Conservation (phyloP, 1,140 invertebrate genomes). For the Brachionus koreanus region DNA sequence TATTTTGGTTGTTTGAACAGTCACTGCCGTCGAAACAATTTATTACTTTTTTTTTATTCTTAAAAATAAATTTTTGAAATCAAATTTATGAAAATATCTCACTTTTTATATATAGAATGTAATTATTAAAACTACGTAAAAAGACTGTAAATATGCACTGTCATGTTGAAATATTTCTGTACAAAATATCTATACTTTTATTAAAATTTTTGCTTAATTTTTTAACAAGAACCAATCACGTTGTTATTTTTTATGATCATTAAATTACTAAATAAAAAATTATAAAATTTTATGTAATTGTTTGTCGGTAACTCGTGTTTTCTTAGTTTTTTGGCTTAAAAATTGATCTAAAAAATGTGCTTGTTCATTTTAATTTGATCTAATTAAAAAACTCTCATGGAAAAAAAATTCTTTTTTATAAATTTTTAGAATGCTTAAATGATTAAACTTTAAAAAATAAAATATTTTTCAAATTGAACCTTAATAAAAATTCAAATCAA, state of each 20-base stretch:
- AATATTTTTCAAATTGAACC: too few relatives aligned
- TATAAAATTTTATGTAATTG: background rate
- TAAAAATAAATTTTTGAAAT: constrained; percentile 4
- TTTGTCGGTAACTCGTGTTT: background rate
- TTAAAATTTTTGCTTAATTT: background rate
- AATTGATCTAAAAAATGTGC: background rate
- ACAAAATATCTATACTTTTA: background rate
- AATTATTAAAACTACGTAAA: background rate
- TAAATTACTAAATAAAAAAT: background rate
- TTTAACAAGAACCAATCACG: background rate
- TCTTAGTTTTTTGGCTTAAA: background rate
- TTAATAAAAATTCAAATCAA: too few relatives aligned
- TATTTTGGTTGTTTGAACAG: constrained; percentile 36
- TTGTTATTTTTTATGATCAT: background rate
- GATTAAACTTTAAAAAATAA: too few relatives aligned
- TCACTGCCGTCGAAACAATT: constrained; percentile 40
- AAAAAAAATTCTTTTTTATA: too few relatives aligned
- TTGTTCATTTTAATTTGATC: background rate
- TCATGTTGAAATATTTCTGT: constrained; percentile 7
- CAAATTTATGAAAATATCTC: background rate
- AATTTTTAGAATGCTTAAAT: too few relatives aligned
- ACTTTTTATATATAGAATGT: background rate
- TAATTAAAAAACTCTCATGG: too few relatives aligned
- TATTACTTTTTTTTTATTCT: background rate
- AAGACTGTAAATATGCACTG: background rate